A percentile compares a stretch with the other conserved stretches of the same genome.
These are phyloP conservation scores for Tapirus indicus DNA, from an alignment of 2,797 vertebrate species.

Conservation along the genomic window DNA sequence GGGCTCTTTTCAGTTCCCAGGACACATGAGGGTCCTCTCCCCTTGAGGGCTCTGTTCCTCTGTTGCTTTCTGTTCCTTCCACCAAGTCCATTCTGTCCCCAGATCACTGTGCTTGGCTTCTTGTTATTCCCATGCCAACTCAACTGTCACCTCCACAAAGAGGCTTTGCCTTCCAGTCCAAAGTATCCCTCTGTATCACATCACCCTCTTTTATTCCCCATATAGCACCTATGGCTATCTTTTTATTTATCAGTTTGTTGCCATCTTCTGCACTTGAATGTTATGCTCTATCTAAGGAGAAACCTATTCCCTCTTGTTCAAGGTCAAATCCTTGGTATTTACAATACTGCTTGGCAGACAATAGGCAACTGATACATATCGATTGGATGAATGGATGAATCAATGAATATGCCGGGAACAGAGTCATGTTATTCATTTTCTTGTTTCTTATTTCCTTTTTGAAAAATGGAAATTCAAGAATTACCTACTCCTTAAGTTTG, in stretches of 20 bases:
- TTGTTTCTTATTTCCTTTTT: background rate
- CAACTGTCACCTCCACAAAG: background rate
- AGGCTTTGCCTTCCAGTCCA: background rate
- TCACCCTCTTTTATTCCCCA: background rate
- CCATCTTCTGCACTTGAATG: background rate
- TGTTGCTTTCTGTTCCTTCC: background rate
- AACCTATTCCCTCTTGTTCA: background rate
- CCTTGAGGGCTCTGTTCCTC: background rate
- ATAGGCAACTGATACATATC: background rate
- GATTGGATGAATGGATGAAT: background rate
- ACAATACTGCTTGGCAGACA: background rate
- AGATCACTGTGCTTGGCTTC: background rate
- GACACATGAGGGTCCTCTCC: background rate
- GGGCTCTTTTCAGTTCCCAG: background rate
- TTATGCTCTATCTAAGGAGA: background rate
- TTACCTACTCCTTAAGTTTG: background rate
- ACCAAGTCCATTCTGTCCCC: background rate
- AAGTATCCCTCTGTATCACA: background rate
- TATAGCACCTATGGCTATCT: rapidly evolving
- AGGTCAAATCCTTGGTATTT: background rate
- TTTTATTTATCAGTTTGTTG: background rate
- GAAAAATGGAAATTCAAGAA: background rate
- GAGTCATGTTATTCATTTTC: background rate
- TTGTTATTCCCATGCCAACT: background rate
- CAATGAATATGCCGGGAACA: background rate